Conservation (phyloP, 2,888 invertebrate genomes). For the Microchrysa polita region DNA sequence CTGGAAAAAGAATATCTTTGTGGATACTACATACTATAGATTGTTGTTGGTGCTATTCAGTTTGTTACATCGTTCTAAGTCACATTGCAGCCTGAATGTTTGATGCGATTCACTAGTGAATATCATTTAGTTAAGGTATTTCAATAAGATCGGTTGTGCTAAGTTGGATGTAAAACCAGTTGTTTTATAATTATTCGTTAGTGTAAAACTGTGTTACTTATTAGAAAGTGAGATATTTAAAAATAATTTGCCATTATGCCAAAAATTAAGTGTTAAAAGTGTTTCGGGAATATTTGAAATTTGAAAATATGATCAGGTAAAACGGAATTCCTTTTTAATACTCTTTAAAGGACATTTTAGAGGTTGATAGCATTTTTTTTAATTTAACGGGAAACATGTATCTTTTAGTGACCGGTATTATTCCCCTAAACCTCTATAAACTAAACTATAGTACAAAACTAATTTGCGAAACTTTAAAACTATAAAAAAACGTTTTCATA, state of each 20-base stretch:
- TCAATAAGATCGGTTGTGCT: background rate
- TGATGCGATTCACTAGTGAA: background rate
- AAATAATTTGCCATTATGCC: background rate
- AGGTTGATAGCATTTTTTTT: too few species aligned
- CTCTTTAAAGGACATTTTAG: too few species aligned
- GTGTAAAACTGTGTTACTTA: background rate
- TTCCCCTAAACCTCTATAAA: too few species aligned
- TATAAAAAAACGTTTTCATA: too few species aligned
- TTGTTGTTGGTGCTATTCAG: background rate
- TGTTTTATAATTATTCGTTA: background rate
- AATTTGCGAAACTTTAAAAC: too few species aligned
- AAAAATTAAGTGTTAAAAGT: background rate
- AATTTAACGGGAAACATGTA: too few species aligned
- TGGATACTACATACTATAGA: background rate
- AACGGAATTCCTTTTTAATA: too few species aligned
- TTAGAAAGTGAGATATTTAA: background rate
- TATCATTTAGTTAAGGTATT: background rate
- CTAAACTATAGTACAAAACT: too few species aligned
- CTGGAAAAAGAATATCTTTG: slow-evolving; percentile 3
- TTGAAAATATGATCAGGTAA: background rate
- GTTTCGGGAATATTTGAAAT: background rate
- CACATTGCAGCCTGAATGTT: background rate
- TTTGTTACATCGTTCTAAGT: too few species aligned
- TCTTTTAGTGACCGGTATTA: too few species aligned
- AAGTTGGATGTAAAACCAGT: background rate